Percentiles rank a stretch among this genome's conserved stretches.
These are phyloP conservation scores for Scomber colias DNA, from an alignment of 2,113 vertebrate species.

Conservation along the genomic window DNA sequence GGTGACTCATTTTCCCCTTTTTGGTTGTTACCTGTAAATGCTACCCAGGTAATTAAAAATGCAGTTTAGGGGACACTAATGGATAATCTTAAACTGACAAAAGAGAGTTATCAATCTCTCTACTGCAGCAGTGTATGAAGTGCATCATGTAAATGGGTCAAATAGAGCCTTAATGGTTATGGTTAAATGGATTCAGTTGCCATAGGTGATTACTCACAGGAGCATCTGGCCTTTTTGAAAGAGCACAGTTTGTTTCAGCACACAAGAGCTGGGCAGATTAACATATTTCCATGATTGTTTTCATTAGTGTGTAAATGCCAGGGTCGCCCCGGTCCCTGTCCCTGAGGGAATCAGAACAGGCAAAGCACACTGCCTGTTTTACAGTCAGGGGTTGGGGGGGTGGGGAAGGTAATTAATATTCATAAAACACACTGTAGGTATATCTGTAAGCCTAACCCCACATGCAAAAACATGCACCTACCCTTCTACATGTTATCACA, in stretches of 20 bases:
- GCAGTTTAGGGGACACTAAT: not conserved
- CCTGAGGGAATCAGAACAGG: conserved; percentile 55
- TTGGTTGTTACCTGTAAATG: conserved; percentile 25
- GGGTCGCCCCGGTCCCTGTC: conserved; percentile 50
- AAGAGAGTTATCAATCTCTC: conserved; percentile 21
- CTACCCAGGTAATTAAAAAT: not conserved
- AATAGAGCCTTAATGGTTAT: conserved; percentile 47
- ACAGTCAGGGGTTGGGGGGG: not conserved
- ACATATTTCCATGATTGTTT: conserved; percentile 81
- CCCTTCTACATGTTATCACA: conserved; percentile 14
- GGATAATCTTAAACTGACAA: conserved; percentile 5
- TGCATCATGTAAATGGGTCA: conserved; percentile 50
- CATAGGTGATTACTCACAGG: conserved; percentile 76
- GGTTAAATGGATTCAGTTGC: conserved; percentile 74
- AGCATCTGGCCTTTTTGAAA: conserved; percentile 81
- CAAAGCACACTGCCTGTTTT: conserved; percentile 22
- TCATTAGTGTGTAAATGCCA: conserved; percentile 80
- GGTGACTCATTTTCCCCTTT: not conserved
- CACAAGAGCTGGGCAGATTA: conserved; percentile 69
- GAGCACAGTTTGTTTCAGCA: conserved; percentile 76
- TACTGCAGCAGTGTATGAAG: conserved; percentile 5
- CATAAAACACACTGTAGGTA: conserved; percentile 22
- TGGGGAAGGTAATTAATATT: conserved; percentile 17
- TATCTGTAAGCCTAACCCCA: conserved; percentile 36
- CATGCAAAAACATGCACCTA: conserved; percentile 23